Percentiles rank a stretch among this genome's conserved stretches.
Conservation (phyloP, 1,140 invertebrate species). For the Laupala kohalensis region DNA sequence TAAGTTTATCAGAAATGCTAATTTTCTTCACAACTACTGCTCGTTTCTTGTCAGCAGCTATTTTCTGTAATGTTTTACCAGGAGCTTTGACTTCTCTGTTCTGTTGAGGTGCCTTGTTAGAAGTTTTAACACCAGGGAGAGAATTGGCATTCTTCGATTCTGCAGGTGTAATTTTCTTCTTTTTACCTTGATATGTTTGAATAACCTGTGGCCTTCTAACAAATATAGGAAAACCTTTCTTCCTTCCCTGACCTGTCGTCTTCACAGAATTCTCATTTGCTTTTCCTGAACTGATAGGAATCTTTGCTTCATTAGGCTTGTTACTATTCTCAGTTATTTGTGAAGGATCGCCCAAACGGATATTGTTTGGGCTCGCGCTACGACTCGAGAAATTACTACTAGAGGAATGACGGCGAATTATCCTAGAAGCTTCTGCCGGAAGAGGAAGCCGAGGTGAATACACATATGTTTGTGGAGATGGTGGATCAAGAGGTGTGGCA, state of each 20-base stretch:
- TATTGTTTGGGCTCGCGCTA: slow-evolving; percentile 28
- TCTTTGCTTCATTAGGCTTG: neutral
- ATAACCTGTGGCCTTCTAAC: slow-evolving; percentile 2
- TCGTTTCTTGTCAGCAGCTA: neutral
- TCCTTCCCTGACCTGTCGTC: neutral
- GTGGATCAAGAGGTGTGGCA: slow-evolving; percentile 1
- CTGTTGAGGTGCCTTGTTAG: neutral
- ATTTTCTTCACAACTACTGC: slow-evolving; percentile 11
- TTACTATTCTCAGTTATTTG: slow-evolving; percentile 1
- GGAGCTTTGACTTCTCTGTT: neutral
- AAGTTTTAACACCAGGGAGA: neutral
- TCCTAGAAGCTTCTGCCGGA: slow-evolving; percentile 58
- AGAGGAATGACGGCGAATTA: slow-evolving; percentile 58
- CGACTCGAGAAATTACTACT: slow-evolving; percentile 69
- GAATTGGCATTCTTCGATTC: neutral
- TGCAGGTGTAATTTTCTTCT: neutral
- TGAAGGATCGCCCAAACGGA: neutral
- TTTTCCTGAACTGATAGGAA: neutral
- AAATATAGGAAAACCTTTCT: slow-evolving; percentile 13
- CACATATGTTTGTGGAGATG: slow-evolving; percentile 3
- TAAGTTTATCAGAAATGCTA: slow-evolving; percentile 12
- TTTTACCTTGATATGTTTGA: slow-evolving; percentile 9
- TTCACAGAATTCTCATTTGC: neutral
- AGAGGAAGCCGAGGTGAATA: slow-evolving; percentile 2
- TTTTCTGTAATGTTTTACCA: slow-evolving; percentile 1